Conservation (phyloP, 2,888 invertebrate genomes). For the Drosophila austrosaltans region DNA sequence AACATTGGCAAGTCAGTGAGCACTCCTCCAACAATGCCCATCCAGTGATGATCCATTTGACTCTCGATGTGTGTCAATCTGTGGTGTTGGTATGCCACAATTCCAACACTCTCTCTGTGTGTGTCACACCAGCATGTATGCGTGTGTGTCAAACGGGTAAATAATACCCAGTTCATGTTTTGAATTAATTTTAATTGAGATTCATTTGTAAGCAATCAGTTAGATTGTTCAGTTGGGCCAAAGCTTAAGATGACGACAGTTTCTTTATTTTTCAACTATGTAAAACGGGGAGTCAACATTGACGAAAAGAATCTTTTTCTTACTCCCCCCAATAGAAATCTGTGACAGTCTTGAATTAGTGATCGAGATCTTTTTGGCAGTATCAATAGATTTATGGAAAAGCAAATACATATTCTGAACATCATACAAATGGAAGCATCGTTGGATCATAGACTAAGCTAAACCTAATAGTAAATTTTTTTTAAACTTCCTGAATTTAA, state of each 20-base stretch:
- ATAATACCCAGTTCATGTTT: constrained; percentile 79
- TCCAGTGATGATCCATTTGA: constrained; percentile 49
- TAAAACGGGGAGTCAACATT: not conserved
- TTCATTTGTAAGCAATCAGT: constrained; percentile 79
- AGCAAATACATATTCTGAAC: too few species aligned
- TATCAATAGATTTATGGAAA: too few species aligned
- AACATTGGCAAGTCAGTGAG: not conserved
- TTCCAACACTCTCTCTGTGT: constrained; percentile 52
- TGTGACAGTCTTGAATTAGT: too few species aligned
- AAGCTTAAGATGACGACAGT: constrained; percentile 21
- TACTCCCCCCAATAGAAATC: too few species aligned
- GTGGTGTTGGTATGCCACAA: constrained; percentile 58
- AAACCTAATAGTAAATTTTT: too few species aligned
- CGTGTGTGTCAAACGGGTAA: constrained; percentile 74
- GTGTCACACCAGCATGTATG: too few species aligned
- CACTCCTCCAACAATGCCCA: not conserved
- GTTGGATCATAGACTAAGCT: too few species aligned
- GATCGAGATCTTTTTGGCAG: too few species aligned
- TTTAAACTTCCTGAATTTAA: too few species aligned
- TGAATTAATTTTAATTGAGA: constrained; percentile 80
- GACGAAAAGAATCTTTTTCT: too few species aligned
- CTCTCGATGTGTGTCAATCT: constrained; percentile 77
- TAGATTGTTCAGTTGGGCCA: constrained; percentile 58
- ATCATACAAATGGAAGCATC: too few species aligned
- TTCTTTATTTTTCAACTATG: constrained; percentile 3